Percentiles rank a stretch among this genome's conserved stretches.
Evolutionary conservation across 2,113 vertebrate species (phyloP).

Genomic region (Limanda limanda): DNA sequence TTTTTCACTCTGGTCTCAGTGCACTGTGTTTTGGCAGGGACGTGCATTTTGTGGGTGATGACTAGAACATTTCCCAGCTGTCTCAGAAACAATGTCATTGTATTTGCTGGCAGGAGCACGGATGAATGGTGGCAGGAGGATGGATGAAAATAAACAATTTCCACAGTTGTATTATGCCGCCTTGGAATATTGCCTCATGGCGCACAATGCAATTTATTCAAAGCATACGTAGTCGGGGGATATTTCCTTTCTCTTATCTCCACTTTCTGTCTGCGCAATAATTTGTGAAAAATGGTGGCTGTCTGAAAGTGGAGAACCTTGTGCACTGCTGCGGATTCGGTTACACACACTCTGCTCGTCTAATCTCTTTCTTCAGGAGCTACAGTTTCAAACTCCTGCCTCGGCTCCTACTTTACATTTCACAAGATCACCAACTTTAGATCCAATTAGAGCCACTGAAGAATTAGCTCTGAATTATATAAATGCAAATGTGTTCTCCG

Average conservation of each 20-base stretch:
- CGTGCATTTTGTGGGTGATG: constrained; percentile 52
- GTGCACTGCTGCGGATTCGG: background rate
- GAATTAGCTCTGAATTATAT: constrained; percentile 41
- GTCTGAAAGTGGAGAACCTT: constrained; percentile 22
- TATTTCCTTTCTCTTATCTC: constrained; percentile 30
- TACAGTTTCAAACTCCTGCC: constrained; percentile 23
- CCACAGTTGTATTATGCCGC: constrained; percentile 62
- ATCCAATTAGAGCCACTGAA: constrained; percentile 70
- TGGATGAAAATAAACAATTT: constrained; percentile 72
- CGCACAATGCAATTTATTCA: constrained; percentile 62
- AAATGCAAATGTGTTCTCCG: constrained; percentile 60
- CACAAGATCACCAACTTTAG: constrained; percentile 70
- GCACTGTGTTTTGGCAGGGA: constrained; percentile 55
- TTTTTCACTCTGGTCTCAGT: constrained; percentile 25
- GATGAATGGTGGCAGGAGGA: constrained; percentile 70
- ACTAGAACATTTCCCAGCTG: constrained; percentile 68
- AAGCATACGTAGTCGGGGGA: constrained; percentile 44
- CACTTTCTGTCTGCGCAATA: constrained; percentile 19
- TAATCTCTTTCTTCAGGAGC: background rate
- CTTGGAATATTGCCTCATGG: constrained; percentile 66
- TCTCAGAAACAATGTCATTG: constrained; percentile 74
- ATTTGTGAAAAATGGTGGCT: constrained; percentile 36
- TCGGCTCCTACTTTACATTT: constrained; percentile 20
- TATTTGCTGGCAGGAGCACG: constrained; percentile 66
- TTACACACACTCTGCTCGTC: background rate